These are phyloP conservation scores for Irena cyanogastra DNA, from an alignment of 2,113 vertebrate species.

Conservation along the genomic window DNA sequence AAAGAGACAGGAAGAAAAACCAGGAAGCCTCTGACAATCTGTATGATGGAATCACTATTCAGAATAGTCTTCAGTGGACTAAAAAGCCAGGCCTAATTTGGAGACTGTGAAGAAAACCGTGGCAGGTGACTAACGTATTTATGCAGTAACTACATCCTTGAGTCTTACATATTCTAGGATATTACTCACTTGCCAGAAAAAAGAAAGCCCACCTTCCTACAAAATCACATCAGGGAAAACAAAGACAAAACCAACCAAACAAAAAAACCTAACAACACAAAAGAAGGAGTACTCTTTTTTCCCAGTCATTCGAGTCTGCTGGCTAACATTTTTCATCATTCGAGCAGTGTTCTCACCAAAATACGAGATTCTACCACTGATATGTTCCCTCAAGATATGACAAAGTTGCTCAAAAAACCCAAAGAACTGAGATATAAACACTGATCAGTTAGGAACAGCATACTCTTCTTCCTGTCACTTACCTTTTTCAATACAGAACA, in stretches of 20 bases:
- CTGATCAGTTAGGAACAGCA: background rate
- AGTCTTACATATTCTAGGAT: background rate
- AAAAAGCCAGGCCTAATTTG: background rate
- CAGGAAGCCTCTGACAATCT: background rate
- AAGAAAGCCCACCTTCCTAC: background rate
- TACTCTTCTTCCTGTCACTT: background rate
- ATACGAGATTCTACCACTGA: background rate
- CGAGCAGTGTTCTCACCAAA: background rate
- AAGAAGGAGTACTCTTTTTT: background rate
- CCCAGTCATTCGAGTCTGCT: background rate
- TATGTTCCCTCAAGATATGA: background rate
- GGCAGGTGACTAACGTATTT: background rate
- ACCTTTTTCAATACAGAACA: background rate
- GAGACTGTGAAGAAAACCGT: background rate
- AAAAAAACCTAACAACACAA: background rate
- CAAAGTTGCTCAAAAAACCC: background rate
- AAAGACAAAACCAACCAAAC: too few species aligned
- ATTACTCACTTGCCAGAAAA: background rate
- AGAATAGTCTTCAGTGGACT: background rate
- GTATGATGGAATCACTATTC: background rate
- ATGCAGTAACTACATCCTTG: background rate
- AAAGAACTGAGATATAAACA: background rate
- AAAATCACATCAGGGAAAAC: background rate
- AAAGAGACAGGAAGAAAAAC: background rate
- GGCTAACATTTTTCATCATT: background rate